A percentile compares a stretch with the other conserved stretches of the same genome.
These are phyloP conservation scores for Willisornis vidua DNA, from an alignment of 2,113 vertebrate species.

Conservation along the genomic window DNA sequence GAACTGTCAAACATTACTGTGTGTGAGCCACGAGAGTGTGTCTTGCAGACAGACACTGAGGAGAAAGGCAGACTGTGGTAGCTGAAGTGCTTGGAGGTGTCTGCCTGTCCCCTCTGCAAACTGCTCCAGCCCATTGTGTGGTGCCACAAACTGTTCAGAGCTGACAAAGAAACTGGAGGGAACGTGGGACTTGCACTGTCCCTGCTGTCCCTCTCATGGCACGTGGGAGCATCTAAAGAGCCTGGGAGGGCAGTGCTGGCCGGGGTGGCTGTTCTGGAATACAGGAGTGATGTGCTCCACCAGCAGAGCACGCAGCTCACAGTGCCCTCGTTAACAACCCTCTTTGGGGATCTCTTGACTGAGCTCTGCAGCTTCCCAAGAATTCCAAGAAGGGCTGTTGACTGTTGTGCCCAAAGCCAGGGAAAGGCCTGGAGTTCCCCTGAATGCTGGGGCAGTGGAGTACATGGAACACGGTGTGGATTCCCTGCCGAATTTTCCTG, in stretches of 20 bases:
- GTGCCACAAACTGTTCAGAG: neutral
- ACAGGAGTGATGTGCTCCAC: neutral
- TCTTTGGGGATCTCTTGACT: neutral
- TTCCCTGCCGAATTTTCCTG: neutral
- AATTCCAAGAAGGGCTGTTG: neutral
- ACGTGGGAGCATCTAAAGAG: neutral
- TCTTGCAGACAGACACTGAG: neutral
- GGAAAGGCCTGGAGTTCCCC: neutral
- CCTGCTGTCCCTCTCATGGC: neutral
- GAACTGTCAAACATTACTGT: neutral
- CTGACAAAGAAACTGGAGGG: neutral
- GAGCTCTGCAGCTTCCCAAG: neutral
- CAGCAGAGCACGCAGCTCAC: neutral
- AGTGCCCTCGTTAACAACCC: neutral
- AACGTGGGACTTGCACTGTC: neutral
- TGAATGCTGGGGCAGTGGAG: neutral
- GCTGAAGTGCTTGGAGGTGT: neutral
- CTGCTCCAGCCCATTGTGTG: neutral
- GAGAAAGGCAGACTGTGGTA: neutral
- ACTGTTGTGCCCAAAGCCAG: neutral
- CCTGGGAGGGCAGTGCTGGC: neutral
- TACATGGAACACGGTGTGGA: neutral
- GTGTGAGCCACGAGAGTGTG: neutral
- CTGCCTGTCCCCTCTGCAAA: neutral
- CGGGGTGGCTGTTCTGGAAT: neutral